These are phyloP conservation scores for Notarius lentiginosus DNA, from an alignment of 2,113 vertebrate genomes.

Conservation along the genomic window DNA sequence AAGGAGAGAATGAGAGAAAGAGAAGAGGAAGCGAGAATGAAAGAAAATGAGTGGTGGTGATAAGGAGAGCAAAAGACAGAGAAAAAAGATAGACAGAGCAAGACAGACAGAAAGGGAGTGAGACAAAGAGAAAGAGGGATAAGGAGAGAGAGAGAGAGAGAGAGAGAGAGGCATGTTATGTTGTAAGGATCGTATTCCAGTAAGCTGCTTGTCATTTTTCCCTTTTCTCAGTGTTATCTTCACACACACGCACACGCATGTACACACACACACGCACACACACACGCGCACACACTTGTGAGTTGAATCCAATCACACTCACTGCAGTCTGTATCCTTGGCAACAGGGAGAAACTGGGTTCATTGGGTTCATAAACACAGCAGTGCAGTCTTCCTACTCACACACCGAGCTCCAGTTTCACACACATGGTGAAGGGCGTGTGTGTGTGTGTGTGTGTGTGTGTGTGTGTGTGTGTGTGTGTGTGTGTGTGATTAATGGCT, in stretches of 20 bases:
- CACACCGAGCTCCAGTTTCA: neutral
- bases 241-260: neutral
- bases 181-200: neutral
- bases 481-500: conserved; percentile 2
- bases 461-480: neutral
- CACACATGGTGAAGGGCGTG: neutral
- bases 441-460: neutral
- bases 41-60: neutral
- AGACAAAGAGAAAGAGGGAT: neutral
- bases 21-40: neutral
- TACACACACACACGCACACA: neutral
- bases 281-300: neutral
- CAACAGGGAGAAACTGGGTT: conserved; percentile 22
- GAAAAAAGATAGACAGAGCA: neutral
- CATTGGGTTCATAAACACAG: conserved; percentile 23
- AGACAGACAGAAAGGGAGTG: neutral
- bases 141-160: neutral
- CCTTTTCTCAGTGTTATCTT: neutral
- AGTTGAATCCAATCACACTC: neutral
- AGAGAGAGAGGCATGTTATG: neutral
- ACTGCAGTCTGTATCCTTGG: conserved; percentile 31
- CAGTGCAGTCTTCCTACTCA: neutral
- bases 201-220: conserved; percentile 16
- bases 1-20: neutral
- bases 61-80: neutral